Percentiles rank a stretch among this genome's conserved stretches.
Evolutionary conservation across 2,888 invertebrate species (phyloP).

Genomic region (Caenorhabditis panamensis): DNA sequence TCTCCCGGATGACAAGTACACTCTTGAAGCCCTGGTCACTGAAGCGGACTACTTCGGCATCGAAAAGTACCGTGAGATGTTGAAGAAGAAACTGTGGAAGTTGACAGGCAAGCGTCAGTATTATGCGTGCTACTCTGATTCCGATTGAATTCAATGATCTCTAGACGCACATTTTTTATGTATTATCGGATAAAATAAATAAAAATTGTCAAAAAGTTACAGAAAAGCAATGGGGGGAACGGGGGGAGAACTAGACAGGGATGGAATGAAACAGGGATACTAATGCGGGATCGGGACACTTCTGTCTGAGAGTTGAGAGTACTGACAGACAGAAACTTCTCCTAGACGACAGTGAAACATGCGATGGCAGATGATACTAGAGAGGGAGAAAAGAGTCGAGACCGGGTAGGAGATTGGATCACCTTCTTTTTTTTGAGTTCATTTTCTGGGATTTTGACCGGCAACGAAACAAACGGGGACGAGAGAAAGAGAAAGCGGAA

Average conservation of each 20-base stretch:
- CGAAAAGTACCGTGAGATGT: slow-evolving; percentile 61
- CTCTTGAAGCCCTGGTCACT: slow-evolving; percentile 53
- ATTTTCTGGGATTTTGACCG: slow-evolving; percentile 53
- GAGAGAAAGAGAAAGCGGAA: slow-evolving; percentile 20
- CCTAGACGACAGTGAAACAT: not conserved
- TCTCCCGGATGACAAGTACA: slow-evolving; percentile 60
- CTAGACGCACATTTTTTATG: slow-evolving; percentile 8
- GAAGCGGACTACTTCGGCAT: slow-evolving; percentile 68
- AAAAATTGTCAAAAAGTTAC: not conserved
- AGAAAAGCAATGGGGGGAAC: not conserved
- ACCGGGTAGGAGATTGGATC: slow-evolving; percentile 41
- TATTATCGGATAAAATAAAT: not conserved
- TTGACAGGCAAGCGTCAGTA: slow-evolving; percentile 65
- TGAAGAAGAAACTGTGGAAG: slow-evolving; percentile 67
- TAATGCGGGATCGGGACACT: not conserved
- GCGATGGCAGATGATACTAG: not conserved
- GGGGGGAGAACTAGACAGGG: slow-evolving; percentile 7
- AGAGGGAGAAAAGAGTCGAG: slow-evolving; percentile 26
- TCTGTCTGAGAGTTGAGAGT: too few relatives aligned
- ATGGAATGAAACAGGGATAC: not conserved
- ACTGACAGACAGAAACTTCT: too few relatives aligned
- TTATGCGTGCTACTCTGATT: slow-evolving; percentile 68
- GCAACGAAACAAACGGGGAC: slow-evolving; percentile 34
- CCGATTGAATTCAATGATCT: slow-evolving; percentile 40
- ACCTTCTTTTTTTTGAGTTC: slow-evolving; percentile 56